A percentile compares a stretch with the other conserved stretches of the same genome.
Evolutionary conservation across 2,113 vertebrate species (phyloP).

Genomic region (Baryphthengus martii): DNA sequence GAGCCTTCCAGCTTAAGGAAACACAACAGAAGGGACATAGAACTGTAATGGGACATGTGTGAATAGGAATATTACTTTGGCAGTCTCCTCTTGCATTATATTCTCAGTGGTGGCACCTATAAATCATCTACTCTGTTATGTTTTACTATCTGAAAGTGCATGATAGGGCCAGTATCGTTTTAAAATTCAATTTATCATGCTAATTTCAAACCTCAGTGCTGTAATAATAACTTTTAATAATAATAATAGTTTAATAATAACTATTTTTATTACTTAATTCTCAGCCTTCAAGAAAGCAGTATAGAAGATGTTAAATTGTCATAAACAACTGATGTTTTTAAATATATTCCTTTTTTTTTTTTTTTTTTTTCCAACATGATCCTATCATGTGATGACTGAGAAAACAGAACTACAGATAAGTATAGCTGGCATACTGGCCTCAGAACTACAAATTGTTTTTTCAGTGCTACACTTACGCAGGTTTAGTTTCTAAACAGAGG

Average conservation of each 20-base stretch:
- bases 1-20: neutral
- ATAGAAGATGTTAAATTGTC: neutral
- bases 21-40: neutral
- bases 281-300: neutral
- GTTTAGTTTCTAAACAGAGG: neutral
- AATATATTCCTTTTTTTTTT: neutral
- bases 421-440: neutral
- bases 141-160: neutral
- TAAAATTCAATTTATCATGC: neutral
- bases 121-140: neutral
- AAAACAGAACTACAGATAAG: neutral
- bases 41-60: neutral
- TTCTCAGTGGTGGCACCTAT: neutral
- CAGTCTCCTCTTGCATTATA: neutral
- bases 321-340: neutral
- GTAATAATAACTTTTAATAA: neutral
- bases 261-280: neutral
- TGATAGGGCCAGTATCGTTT: neutral
- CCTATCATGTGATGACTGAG: neutral
- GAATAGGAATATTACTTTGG: neutral
- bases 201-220: constrained; percentile 8
- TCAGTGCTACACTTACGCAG: neutral
- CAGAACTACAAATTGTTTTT: neutral
- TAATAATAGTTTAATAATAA: too few species aligned
- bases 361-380: neutral